Evolutionary conservation across 2,113 vertebrate species (phyloP).

Genomic region (Dromiciops gliroides): DNA sequence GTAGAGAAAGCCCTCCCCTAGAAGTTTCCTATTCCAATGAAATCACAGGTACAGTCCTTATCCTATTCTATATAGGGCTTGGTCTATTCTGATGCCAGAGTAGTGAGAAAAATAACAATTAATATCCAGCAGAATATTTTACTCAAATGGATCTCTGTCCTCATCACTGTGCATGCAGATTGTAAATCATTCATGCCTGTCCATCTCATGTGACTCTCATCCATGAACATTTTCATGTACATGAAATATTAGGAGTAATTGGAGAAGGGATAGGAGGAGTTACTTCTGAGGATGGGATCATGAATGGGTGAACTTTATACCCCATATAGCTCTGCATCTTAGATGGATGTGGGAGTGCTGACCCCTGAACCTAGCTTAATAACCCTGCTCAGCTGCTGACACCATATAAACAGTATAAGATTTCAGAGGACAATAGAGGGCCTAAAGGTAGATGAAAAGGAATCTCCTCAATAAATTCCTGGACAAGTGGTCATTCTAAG

Average conservation of each 20-base stretch:
- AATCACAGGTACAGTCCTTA: background rate
- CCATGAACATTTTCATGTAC: background rate
- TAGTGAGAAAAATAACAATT: background rate
- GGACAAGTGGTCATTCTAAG: background rate
- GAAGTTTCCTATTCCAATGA: background rate
- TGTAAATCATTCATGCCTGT: background rate
- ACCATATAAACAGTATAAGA: background rate
- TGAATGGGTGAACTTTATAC: background rate
- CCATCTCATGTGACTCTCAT: background rate
- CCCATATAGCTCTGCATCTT: background rate
- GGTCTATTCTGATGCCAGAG: background rate
- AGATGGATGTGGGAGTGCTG: background rate
- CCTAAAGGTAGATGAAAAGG: background rate
- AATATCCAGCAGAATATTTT: background rate
- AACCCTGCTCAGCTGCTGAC: background rate
- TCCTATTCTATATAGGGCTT: background rate
- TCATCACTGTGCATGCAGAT: background rate
- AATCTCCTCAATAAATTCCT: background rate
- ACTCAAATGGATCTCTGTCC: background rate
- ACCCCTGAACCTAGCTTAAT: background rate
- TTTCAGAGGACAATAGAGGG: background rate
- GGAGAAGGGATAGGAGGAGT: background rate
- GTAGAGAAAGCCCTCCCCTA: background rate
- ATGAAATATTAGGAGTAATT: background rate
- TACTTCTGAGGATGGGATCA: background rate